Base-by-base conservation (phyloP, 2,797 vertebrate genomes). In the Amniataba percoides region DNA sequence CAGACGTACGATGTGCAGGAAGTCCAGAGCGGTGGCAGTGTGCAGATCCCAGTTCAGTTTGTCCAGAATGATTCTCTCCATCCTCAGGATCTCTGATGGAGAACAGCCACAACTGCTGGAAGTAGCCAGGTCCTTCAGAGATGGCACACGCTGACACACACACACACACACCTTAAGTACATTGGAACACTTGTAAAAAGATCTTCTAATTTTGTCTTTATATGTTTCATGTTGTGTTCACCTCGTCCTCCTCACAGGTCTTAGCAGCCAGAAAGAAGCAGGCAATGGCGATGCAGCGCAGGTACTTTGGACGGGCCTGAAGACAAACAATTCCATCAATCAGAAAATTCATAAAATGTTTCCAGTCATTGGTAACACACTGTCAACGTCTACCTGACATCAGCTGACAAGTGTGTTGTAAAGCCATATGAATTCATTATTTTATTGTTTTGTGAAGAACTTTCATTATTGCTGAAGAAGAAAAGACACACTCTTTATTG, bases 41-140 rank as follows among this genome's bases (percentile, higher is more conserved):
- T 98, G 98, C 91, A 99, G 97, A 90, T 99, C 97, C 98, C 98
- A 99, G 93, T 96, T 95, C 85, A 99, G 93, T 86, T 99, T 99
- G 95, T 99, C 98, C 94, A 99, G 94, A 93, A 99, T 93, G 84
- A 99, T 97, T 93, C 95, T 96, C 95, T 99, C 98, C 98, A 99
- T 99, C 86, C 98, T 95, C 89, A 97, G 93, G 77, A 99, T 97
- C 91, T 99, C 98, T 69, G 98, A 97, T 23, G 96, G 94, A 81
- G 97, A 98, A 89, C 98, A 99, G 86, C 97, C 98, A 91, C 98
- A 99, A 79, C 93, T 93, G 93, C 98, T 99, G 79, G 96, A 96
- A 91, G 91, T 93, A 60, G 92, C 97, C 90, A 99, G 92, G 71
- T 97, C 95, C 77, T 94, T 97, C 88, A 99, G 93, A 81, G 95